Evolutionary conservation across 2,888 invertebrate species (phyloP), one percentile per base, ranked within the genome.

Genomic region (Drosophila affinis): DNA sequence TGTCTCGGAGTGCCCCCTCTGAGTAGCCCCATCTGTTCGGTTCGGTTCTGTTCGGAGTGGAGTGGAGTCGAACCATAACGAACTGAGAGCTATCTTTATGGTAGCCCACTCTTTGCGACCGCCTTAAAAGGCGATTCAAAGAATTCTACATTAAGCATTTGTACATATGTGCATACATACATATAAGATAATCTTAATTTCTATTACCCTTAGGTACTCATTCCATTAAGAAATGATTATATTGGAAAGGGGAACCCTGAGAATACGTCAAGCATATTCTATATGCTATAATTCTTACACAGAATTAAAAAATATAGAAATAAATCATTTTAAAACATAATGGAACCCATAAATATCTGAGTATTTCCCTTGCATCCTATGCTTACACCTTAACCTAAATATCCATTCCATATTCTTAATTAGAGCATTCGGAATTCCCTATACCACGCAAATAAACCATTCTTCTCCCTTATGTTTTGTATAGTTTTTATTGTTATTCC

Each of bases 21-120:
- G 12, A 34, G 34, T 2, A 4, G 34, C 32, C 10, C 34, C 34
- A 39, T 14, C 34, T 39, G 34, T 34, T 1, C 12, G 34, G 12
- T 24, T 24, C 4, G 24, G 24, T 5, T 24, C 5, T 0, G 24
- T 24, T 24, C 24, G 6, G 34, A 5, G 34, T 14, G 6, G 34
- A 5, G 34, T 14, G 34, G 34, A 34, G 12, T 34, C 60, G 60
- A 51, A 51, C 63, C 61, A 52, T 61, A 52, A 61, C 63, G 24
- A 63, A 63, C 34, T 46, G 46, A 51, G 63, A 60, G 63, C 62
- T 53, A 39, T 64, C 52, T 53, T 59, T 61, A 72, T 63, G 72
- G 60, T 62, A 55, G 67, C 62, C 53, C 62, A 46, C 61, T 51
- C 46, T 62, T 62, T 52, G 34, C 34, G 34, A 39, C 5, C 34